Evolutionary conservation across 2,888 invertebrate species (phyloP), one percentile per base, ranked within the genome.

Genomic region (Cheilosia variabilis): DNA sequence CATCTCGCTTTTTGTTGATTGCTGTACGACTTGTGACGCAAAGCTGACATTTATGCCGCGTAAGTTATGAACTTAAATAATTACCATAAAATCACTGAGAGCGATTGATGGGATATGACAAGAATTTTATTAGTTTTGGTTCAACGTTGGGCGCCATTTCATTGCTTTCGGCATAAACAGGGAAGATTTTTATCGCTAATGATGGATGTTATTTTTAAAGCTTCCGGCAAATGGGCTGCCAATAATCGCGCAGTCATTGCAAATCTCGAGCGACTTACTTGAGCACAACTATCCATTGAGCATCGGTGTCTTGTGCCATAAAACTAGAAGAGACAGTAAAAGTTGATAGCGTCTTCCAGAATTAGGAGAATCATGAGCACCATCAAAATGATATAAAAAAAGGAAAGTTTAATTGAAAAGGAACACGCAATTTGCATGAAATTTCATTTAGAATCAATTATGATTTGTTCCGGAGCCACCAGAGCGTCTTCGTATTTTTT

Each of bases 401-500:
- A 37, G 10, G 13, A 72, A 68, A 55, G 17, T 47, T 17, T 17
- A 78, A 68, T 34, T 57, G 58, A 76, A 60, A 78, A 68, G 41
- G 45, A 53, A 52, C 60, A 68, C 43, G 55, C 31, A 65, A 76
- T 80, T 80, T 71, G 76, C 76, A 66, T 76, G 43, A 86, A 86
- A 80, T 86, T 86, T 62, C 75, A 76, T 86, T 86, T 66, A 66
- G 68, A 86, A 76, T 71, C 80, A 86, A 86, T 86, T 86, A 71
- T 80, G 65, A 75, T 62, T 45, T 63, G 17, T 60, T 34, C 22
- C n/a, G 19, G 43, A 9, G 15, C 62, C 37, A 37, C 47, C 52
- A n/a, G 52, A 37, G 53, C 45, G 76, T 27, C 60, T n/a, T 52
- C n/a, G 15, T 41, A 19, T 4, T 31, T 45, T 1, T 13, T 52